A percentile compares a stretch with the other conserved stretches of the same genome.
Conservation (phyloP, 2,888 invertebrate genomes). For the Apomyelois bistriatella region DNA sequence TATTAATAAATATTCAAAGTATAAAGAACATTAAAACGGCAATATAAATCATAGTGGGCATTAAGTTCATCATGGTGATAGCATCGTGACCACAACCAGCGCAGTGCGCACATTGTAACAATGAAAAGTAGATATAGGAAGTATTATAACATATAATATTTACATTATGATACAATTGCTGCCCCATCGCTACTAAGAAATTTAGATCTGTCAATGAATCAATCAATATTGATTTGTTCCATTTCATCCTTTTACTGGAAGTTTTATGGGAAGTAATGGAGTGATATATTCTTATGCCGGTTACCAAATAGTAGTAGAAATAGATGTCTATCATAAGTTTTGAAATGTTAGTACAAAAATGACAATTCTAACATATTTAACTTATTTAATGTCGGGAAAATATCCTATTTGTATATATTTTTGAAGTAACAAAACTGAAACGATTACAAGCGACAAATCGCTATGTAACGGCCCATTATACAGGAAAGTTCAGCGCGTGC, state of each 20-base stretch:
- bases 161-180: too few species aligned
- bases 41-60: neutral
- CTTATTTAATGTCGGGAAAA: neutral
- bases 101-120: neutral
- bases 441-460: constrained; percentile 5
- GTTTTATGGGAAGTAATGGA: too few species aligned
- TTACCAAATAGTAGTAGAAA: neutral
- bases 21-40: neutral
- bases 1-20: too few species aligned
- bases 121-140: neutral
- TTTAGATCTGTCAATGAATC: too few species aligned
- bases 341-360: too few species aligned
- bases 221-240: too few species aligned
- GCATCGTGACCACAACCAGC: neutral
- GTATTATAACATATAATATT: too few species aligned
- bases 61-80: neutral
- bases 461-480: constrained; percentile 1
- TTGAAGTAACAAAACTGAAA: neutral
- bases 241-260: too few species aligned
- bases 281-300: too few species aligned
- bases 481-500: neutral
- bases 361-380: too few species aligned
- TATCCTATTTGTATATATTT: neutral
- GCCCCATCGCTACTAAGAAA: too few species aligned
- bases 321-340: too few species aligned